These are phyloP conservation scores for Apis mellifera DNA, from an alignment of 1,140 invertebrate species.

Conservation along the genomic window DNA sequence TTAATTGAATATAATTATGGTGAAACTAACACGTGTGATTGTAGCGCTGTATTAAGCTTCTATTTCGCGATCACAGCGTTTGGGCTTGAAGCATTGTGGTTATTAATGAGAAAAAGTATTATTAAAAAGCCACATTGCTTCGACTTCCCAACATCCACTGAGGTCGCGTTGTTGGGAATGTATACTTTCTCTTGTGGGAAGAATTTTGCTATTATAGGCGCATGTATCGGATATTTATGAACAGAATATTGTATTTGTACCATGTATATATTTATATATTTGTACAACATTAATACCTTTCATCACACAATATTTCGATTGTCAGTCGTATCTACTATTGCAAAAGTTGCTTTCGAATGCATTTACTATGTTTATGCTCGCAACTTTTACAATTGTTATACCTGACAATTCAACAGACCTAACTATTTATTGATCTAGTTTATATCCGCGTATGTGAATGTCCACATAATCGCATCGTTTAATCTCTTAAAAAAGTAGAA, in stretches of 20 bases:
- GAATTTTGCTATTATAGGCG: slow-evolving; percentile 69
- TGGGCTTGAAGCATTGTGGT: slow-evolving; percentile 77
- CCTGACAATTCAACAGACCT: slow-evolving; percentile 56
- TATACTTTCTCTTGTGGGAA: slow-evolving; percentile 63
- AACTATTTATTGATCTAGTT: slow-evolving; percentile 58
- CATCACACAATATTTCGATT: slow-evolving; percentile 66
- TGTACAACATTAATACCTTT: slow-evolving; percentile 69
- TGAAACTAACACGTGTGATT: slow-evolving; percentile 8
- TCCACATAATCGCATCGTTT: slow-evolving; percentile 55
- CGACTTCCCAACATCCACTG: slow-evolving; percentile 67
- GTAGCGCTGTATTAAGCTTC: slow-evolving; percentile 15
- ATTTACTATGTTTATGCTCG: slow-evolving; percentile 14
- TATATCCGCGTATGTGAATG: slow-evolving; percentile 56
- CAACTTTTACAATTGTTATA: slow-evolving; percentile 55
- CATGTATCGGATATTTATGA: slow-evolving; percentile 76
- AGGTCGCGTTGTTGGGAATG: slow-evolving; percentile 70
- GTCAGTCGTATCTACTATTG: slow-evolving; percentile 58
- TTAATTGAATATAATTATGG: slow-evolving; percentile 7
- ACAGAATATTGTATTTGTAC: slow-evolving; percentile 74
- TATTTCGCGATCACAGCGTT: slow-evolving; percentile 72
- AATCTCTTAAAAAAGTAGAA: slow-evolving; percentile 58
- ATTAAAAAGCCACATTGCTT: slow-evolving; percentile 73
- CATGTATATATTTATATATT: slow-evolving; percentile 71
- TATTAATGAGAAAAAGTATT: slow-evolving; percentile 54
- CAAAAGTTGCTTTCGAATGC: slow-evolving; percentile 48